Evolutionary conservation across 2,888 invertebrate species (phyloP), one percentile per base, ranked within the genome.

Genomic region (Phaonia tiefii): DNA sequence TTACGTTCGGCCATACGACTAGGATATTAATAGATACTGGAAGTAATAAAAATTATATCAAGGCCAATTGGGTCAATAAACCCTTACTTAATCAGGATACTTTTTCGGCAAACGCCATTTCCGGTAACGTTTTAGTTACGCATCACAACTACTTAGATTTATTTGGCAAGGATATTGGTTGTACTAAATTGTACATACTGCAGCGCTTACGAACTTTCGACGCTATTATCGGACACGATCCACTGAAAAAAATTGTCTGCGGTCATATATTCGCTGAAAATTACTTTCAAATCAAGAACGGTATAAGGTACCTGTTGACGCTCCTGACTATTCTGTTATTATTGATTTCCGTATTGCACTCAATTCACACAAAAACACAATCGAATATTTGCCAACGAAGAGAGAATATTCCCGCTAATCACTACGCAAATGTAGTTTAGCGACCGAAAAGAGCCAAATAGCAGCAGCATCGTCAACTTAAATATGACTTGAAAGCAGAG

Each of bases 21-120:
- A 39, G 66, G 20, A 51, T 74, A 39, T 42, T 74, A 3, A 66
- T 74, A 26, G 66, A 74, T 17, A 66, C 74, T 42, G 65, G 74
- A 2, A 66, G 66, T 1, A 66, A 65, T 8, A 74, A 74, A 54
- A 74, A 74, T 7, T 73, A 73, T n/a, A 49, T 65, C 2, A 37
- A 37, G 37, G 4, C 37, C 10, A 37, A 37, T 37, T 37, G 4
- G 4, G 37, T 37, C 10, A 37, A 37, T 4, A 37, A 4, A 7
- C 37, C 37, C 20, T 13, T 20, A 20, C 5, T 3, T 20, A 49
- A 49, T 49, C 49, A 20, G 20, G n/a, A 46, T 13, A 17, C 8
- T 5, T 20, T 20, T 11, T 20, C n/a, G 7, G n/a, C 49, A 10
- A 17, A n/a, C 7, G 17, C 49, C 7, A 7, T n/a, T n/a, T n/a